Percentiles rank a stretch among this genome's conserved stretches.
phyloP scores from a whole-genome alignment of 1,140 invertebrate genomes.

The Lasaia peninsularis region DNA sequence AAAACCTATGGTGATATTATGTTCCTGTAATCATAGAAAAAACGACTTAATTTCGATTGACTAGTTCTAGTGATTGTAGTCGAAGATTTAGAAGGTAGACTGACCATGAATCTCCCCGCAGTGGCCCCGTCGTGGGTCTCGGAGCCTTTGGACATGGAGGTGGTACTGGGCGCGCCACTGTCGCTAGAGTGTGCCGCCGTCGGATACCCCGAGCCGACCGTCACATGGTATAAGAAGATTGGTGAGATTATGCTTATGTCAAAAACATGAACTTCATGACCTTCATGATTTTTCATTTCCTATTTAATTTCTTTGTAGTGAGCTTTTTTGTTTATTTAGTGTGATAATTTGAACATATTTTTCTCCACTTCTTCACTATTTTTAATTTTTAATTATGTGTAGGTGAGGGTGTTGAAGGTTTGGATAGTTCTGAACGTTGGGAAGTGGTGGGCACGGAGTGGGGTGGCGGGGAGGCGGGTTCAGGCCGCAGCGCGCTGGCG shows the following conservation, averaged over 20 bases:
- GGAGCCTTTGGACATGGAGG: constrained; percentile 82
- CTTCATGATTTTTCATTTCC: no score
- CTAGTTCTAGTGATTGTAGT: no score
- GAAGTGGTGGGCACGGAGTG: constrained; percentile 33
- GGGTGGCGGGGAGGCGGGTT: constrained; percentile 17
- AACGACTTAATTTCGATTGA: no score
- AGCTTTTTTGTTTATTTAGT: no score
- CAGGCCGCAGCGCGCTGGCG: constrained; percentile 69
- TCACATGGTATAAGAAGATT: constrained; percentile 82
- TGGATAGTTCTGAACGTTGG: constrained; percentile 40
- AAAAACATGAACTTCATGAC: no score
- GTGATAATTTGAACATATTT: no score
- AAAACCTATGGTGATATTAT: no score
- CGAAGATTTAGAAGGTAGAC: neutral
- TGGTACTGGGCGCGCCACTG: constrained; percentile 81
- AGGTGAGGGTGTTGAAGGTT: constrained; percentile 28
- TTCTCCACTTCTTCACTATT: no score
- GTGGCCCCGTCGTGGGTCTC: constrained; percentile 87
- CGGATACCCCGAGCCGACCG: constrained; percentile 82
- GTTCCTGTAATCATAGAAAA: no score
- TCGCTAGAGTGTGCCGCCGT: constrained; percentile 83
- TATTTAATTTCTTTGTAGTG: neutral
- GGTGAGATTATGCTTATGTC: constrained; percentile 48
- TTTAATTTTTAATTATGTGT: no score
- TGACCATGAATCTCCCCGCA: constrained; percentile 39